Conservation (phyloP, 2,797 vertebrate genomes). For the Eremophila alpestris region DNA sequence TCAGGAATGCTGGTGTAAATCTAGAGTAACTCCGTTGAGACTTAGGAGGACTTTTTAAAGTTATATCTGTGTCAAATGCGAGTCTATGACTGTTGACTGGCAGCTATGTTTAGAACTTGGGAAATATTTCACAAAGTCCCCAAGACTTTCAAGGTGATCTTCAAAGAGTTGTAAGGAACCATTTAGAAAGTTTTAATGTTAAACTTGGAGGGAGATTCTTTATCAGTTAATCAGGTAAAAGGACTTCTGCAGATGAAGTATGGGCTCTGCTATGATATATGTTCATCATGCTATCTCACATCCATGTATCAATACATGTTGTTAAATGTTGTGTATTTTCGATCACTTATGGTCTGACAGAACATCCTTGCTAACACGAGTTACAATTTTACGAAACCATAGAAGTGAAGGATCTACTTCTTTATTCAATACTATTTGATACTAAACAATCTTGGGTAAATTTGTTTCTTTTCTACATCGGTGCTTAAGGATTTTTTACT, state of each 20-base stretch:
- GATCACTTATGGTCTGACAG: background rate
- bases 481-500: background rate
- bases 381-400: background rate
- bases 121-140: conserved; percentile 4
- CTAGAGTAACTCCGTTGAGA: background rate
- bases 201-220: background rate
- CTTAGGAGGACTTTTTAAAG: background rate
- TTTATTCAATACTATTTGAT: background rate
- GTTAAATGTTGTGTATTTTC: background rate
- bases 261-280: background rate
- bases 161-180: background rate
- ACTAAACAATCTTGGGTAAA: background rate
- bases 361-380: background rate
- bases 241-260: background rate
- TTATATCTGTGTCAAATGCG: conserved; percentile 25
- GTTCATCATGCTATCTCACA: background rate
- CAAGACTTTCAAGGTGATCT: conserved; percentile 39
- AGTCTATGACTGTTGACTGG: conserved; percentile 9
- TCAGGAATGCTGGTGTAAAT: background rate
- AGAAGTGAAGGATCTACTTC: background rate
- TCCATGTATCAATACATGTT: background rate
- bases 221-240: background rate
- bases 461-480: background rate
- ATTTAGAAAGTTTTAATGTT: background rate
- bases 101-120: conserved; percentile 22